Evolutionary conservation across 1,140 invertebrate species (phyloP), one percentile per base, ranked within the genome.

Genomic region (Bombus picipes): DNA sequence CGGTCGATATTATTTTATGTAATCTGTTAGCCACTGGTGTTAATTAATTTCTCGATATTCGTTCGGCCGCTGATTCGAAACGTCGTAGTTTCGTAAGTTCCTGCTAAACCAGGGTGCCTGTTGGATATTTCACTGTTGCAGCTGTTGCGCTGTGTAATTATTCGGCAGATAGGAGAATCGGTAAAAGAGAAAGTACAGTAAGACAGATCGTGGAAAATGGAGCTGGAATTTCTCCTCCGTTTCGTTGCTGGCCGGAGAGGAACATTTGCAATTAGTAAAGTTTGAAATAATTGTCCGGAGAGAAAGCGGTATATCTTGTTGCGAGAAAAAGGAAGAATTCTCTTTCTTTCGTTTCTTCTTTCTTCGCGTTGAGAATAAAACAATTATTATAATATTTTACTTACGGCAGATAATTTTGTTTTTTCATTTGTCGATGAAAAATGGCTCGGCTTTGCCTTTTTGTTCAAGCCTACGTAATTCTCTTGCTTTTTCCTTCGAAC

Each of bases 81-180:
- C 9, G 68, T n/a, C 1, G 37, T 71, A 39, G 15, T 37, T 28
- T 28, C n/a, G 12, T 41, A 41, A 71, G 37, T 41, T 71, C 70
- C 10, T 12, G 22, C 28, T 15, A 71, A 12, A 5, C 2, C 9
- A 13, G 73, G 18, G 12, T 28, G 59, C 6, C 43, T 12, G 53
- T 62, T 73, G 25, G 32, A 53, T 70, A 80, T 80, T 70, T 70
- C 22, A 28, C 65, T 43, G 22, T 43, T 22, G 47, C 47, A 81
- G 68, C 79, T 81, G 79, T 53, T 81, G 68, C 47, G 68, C 37
- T 28, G 28, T 12, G 37, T n/a, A 66, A 68, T 70, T 70, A 80
- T 80, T 80, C 65, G 25, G 10, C 5, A 34, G 28, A 81, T 12
- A n/a, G 47, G 10, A 41, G 18, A 13, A 37, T 53, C 18, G 62